Percentiles rank a stretch among this genome's conserved stretches.
These are phyloP conservation scores for Lerista edwardsae DNA, from an alignment of 2,797 vertebrate genomes.

Conservation along the genomic window DNA sequence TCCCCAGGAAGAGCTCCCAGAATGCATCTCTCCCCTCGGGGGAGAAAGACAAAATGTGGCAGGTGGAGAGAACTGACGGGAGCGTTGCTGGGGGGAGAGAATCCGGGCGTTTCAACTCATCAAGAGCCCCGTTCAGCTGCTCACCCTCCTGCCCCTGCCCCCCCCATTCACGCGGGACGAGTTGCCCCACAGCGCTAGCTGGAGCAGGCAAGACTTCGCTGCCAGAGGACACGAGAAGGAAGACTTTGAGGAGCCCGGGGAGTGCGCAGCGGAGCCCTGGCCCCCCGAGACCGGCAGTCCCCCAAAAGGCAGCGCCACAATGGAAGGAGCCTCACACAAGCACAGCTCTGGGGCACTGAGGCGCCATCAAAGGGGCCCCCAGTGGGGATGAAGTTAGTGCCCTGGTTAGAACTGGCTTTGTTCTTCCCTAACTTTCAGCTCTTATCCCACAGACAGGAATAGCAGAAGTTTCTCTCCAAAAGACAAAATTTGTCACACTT, in stretches of 20 bases:
- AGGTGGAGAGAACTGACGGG: constrained; percentile 29
- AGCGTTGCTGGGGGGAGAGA: neutral
- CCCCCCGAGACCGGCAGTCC: fast-evolving
- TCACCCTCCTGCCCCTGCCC: constrained; percentile 15
- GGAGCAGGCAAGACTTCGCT: neutral
- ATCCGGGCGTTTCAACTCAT: neutral
- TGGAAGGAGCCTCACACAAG: fast-evolving
- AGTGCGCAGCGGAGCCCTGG: fast-evolving
- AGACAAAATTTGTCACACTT: neutral
- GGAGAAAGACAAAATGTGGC: neutral
- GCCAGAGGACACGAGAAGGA: neutral
- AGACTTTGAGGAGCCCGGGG: neutral
- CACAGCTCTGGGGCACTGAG: fast-evolving
- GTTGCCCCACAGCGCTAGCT: neutral
- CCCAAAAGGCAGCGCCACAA: constrained; percentile 1
- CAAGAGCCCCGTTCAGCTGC: constrained; percentile 25
- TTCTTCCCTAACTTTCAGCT: fast-evolving
- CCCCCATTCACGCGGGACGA: neutral
- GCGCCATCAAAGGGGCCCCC: neutral
- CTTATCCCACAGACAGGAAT: fast-evolving
- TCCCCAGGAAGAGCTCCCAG: neutral
- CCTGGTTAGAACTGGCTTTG: neutral
- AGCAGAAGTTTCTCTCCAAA: fast-evolving
- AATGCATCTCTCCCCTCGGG: neutral
- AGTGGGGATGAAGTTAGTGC: neutral